Percentiles rank a stretch among this genome's conserved stretches.
These are phyloP conservation scores for Peromyscus nudipes DNA, from an alignment of 2,797 vertebrate genomes.

Conservation along the genomic window DNA sequence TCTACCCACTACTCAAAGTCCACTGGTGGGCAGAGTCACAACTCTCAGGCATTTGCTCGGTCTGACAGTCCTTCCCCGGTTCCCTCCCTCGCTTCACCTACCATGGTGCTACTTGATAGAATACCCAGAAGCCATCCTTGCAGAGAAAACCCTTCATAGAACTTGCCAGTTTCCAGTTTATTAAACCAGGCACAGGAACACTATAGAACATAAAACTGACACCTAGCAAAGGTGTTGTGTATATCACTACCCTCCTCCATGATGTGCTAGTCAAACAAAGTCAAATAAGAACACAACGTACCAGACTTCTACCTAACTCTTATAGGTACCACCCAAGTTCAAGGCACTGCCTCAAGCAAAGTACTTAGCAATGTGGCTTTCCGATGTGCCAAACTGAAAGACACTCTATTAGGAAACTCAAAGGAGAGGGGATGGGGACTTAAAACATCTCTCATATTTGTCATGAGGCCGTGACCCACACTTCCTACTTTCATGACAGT, in stretches of 20 bases:
- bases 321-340: neutral
- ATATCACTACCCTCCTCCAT: neutral
- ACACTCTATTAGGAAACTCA: neutral
- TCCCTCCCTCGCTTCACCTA: neutral
- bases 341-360: neutral
- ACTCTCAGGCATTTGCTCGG: constrained; percentile 1
- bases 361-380: neutral
- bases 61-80: constrained; percentile 38
- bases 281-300: neutral
- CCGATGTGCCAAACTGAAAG: neutral
- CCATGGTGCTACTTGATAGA: neutral
- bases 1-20: constrained; percentile 21
- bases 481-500: constrained; percentile 19
- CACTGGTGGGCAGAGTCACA: neutral
- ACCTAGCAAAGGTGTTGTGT: neutral
- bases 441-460: constrained; percentile 26
- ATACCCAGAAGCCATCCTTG: neutral
- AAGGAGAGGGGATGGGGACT: no score
- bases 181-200: neutral
- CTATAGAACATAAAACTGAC: neutral
- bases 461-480: neutral
- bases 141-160: neutral
- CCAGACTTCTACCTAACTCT: neutral
- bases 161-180: neutral
- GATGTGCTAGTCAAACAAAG: neutral